Percentiles rank a stretch among this genome's conserved stretches.
phyloP scores from a whole-genome alignment of 2,888 invertebrate genomes.

The Dromius quadrimaculatus region DNA sequence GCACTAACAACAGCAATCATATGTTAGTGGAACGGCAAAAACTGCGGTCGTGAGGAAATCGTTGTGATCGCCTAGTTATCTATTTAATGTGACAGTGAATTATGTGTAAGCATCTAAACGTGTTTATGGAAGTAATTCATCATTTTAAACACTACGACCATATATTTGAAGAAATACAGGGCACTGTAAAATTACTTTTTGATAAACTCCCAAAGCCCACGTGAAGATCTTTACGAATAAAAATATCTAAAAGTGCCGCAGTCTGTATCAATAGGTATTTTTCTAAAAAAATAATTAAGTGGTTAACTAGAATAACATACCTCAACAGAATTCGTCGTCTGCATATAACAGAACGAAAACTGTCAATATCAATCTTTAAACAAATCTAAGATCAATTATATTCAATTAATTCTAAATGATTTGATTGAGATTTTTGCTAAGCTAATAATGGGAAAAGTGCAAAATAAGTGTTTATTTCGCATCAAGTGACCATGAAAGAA shows the following conservation, averaged over 20 bases:
- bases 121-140: no score
- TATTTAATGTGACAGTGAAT: no score
- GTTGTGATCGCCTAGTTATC: no score
- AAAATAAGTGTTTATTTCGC: not conserved
- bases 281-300: conserved; percentile 30
- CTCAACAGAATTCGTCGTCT: conserved; percentile 51
- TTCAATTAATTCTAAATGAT: not conserved
- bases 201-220: no score
- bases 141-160: no score
- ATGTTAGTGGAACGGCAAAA: no score
- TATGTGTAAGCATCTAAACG: no score
- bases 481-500: conserved; percentile 5
- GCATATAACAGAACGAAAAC: conserved; percentile 51
- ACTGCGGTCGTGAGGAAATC: no score
- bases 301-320: conserved; percentile 44
- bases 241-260: conserved; percentile 43
- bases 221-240: no score
- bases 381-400: conserved; percentile 2
- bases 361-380: conserved; percentile 40
- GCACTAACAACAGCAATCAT: no score
- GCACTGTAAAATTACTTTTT: no score
- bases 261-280: conserved; percentile 33
- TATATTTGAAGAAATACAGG: no score
- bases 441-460: conserved; percentile 11
- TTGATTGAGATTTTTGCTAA: not conserved